Base-by-base conservation (phyloP, 2,888 invertebrate species). In the Cordilura impudica region DNA sequence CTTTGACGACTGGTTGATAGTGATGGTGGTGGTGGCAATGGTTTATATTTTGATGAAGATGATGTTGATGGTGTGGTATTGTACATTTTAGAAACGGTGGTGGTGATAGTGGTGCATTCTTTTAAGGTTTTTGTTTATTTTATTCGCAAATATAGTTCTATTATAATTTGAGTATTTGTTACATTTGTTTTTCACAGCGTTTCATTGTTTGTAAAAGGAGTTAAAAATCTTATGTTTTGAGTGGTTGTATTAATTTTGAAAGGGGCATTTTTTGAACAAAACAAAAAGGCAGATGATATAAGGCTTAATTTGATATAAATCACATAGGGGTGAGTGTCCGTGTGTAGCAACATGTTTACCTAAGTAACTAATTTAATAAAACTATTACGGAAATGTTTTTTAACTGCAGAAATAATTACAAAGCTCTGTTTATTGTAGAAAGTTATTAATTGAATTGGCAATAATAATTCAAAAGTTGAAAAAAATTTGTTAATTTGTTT, bases 171-270 rank as follows among this genome's bases (percentile, higher is more conserved):
- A 56, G 26, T n/a, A 29, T 39, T 73, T 56, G 65, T 73, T 73
- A 65, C 56, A 73, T 53, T 63, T 72, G 63, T 43, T 47, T 47
- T 16, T 16, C 19, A 56, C 58, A 66, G 51, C n/a, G 49, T 65
- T 65, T 14, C 5, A 12, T 10, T 60, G 12, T 14, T 39, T 16
- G 18, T 70, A 21, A 71, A 76, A 54, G 49, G 49, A 67, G 35
- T 45, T 67, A 54, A 4, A 70, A 70, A 76, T 65, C 76, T 65
- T 65, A 65, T 76, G 76, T 76, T 70, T 76, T 71, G 70, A 76
- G 70, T 65, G 70, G 70, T 31, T 26, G 76, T 65, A 70, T 70
- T 70, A 71, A 70, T 76, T 71, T 75, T 56, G 23, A 2, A 35
- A 71, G 65, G 49, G 76, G 77, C 66, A 60, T 60, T 77, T 47